These are phyloP conservation scores for Tricholaema leucomelas DNA, from an alignment of 2,113 vertebrate species.

Conservation along the genomic window DNA sequence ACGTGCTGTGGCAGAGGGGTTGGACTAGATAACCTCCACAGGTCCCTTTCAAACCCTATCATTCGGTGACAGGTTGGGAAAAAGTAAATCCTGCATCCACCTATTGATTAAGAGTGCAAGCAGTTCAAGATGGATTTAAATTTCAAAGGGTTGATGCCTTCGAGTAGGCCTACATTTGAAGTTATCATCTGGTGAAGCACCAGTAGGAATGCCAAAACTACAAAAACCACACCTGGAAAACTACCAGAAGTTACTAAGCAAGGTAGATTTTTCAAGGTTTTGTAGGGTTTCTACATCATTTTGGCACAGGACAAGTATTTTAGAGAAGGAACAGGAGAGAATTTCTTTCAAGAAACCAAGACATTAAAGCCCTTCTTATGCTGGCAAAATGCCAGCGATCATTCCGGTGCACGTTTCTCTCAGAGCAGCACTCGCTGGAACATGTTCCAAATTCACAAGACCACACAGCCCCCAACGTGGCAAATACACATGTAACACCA, in stretches of 20 bases:
- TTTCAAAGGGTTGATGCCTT: not conserved
- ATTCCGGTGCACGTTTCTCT: not conserved
- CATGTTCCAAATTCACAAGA: not conserved
- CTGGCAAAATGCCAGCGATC: not conserved
- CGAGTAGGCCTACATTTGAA: not conserved
- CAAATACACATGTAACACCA: not conserved
- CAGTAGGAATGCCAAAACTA: not conserved
- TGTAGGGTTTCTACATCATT: not conserved
- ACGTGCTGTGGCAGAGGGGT: too few species aligned
- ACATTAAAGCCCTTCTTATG: not conserved
- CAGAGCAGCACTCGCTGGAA: fast-evolving
- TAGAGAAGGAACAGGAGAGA: not conserved
- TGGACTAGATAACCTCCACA: too few species aligned
- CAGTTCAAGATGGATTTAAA: not conserved
- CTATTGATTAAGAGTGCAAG: not conserved
- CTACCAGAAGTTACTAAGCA: not conserved
- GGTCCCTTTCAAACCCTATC: too few species aligned
- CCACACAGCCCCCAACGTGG: not conserved
- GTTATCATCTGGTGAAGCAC: not conserved
- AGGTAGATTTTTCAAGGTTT: not conserved
- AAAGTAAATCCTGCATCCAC: not conserved
- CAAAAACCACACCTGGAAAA: not conserved
- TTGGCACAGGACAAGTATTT: not conserved
- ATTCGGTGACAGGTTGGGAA: not conserved
- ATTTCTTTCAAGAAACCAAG: not conserved